phyloP scores from a whole-genome alignment of 2,797 vertebrate species.

The Dicrostonyx torquatus region DNA sequence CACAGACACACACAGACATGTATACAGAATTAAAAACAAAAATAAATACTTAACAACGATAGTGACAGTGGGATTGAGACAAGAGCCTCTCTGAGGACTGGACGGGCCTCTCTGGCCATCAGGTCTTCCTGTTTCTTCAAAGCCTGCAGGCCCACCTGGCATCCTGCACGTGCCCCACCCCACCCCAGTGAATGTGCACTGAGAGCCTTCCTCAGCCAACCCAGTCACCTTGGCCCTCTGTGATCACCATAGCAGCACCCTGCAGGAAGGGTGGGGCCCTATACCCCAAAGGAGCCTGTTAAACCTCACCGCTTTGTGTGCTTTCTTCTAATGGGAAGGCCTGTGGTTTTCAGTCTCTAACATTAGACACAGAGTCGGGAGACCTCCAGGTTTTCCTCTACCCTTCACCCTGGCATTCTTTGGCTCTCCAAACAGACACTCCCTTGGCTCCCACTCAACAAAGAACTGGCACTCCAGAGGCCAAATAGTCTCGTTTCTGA shows the following conservation, averaged over 20 bases:
- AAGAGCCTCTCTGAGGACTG: not conserved
- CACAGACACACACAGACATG: not conserved
- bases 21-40: not conserved
- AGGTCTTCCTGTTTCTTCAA: not conserved
- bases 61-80: too few species aligned
- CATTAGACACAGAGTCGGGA: not conserved
- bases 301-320: fast-evolving
- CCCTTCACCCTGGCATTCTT: not conserved
- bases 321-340: not conserved
- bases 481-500: conserved; percentile 9
- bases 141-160: fast-evolving
- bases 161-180: too few species aligned
- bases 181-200: fast-evolving
- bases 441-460: conserved; percentile 46
- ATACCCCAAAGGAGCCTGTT: too few species aligned
- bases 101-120: not conserved
- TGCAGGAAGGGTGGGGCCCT: fast-evolving
- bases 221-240: not conserved
- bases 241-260: fast-evolving
- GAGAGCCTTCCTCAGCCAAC: too few species aligned
- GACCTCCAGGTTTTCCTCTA: not conserved
- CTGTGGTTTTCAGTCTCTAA: not conserved
- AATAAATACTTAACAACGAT: not conserved
- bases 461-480: conserved; percentile 52
- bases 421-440: conserved; percentile 44